Base-by-base conservation (phyloP, 2,797 vertebrate species). In the Taeniopygia guttata region DNA sequence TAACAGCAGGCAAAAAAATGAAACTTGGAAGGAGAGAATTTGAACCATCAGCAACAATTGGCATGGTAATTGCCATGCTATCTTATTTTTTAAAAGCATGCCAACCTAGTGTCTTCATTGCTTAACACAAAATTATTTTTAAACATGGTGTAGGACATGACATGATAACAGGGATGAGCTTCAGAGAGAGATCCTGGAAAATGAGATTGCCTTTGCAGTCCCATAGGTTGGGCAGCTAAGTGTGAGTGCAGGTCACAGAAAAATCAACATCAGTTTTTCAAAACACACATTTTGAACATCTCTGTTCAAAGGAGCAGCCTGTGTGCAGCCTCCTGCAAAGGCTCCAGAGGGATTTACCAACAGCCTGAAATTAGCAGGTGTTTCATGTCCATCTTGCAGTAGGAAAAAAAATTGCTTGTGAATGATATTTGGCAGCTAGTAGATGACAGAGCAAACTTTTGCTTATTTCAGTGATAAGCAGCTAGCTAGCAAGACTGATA, bases 21-120 rank as follows among this genome's bases (percentile, higher is more conserved):
- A 68, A 92, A 97, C n/a, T 97, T 78, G 81, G 60, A 68, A 40
- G 87, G 43, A 91, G n/a, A 66, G 42, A 75, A 85, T 95, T 90
- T 54, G 87, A 92, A 77, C 55, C 27, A 6, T 38, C 45, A 78
- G 52, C 84, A 78, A 23, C 46, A 59, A 90, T 26, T 58, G 59
- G 63, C 78, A 68, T 54, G 48, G 72, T 85, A 82, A 83, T 90
- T 90, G 52, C 68, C 80, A 60, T 3, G 12, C 69, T 80, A 15
- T 55, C 91, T 48, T 59, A 36, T 26, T 85, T 77, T 36, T n/a
- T 36, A 20, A 62, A 69, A 79, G 38, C 1, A 0, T 30, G 19
- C 32, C 1, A 2, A 58, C 5, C 11, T 32, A 45, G 58, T 45
- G 64, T 42, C 56, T 92, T 90, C 48, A 3, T 5, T 58, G 22